phyloP scores from a whole-genome alignment of 2,888 invertebrate genomes.

The Drosophila niveifrons region DNA sequence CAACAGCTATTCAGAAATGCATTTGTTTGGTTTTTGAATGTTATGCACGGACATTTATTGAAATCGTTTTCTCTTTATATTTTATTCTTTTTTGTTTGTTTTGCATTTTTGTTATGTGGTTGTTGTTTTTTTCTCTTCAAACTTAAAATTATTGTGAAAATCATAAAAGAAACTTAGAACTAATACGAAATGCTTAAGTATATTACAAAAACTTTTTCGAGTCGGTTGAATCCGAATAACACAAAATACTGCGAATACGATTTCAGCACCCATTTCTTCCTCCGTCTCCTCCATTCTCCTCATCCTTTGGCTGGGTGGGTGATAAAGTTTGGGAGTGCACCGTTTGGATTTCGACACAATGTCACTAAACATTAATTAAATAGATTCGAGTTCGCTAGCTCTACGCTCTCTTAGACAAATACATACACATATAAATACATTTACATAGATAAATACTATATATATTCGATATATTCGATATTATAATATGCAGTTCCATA shows the following conservation, averaged over 20 bases:
- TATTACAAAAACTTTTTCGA: slow-evolving; percentile 59
- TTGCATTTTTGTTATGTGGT: slow-evolving; percentile 40
- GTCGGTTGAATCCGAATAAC: slow-evolving; percentile 23
- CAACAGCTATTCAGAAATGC: slow-evolving; percentile 49
- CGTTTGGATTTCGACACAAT: slow-evolving; percentile 40
- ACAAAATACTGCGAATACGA: slow-evolving; percentile 14
- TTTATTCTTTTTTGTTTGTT: slow-evolving; percentile 66
- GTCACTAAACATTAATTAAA: slow-evolving; percentile 71
- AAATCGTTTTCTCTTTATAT: slow-evolving; percentile 62
- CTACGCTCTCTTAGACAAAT: slow-evolving; percentile 63
- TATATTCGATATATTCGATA: slow-evolving; percentile 37
- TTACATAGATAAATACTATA: slow-evolving; percentile 49
- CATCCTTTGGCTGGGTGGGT: background rate
- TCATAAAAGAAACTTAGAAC: slow-evolving; percentile 64
- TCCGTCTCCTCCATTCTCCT: background rate
- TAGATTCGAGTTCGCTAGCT: slow-evolving; percentile 67
- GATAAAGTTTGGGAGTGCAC: slow-evolving; percentile 55
- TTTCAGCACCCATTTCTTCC: slow-evolving; percentile 6
- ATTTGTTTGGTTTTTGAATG: slow-evolving; percentile 67
- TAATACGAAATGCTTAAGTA: slow-evolving; percentile 72
- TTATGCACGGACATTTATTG: slow-evolving; percentile 79
- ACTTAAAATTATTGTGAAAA: slow-evolving; percentile 41
- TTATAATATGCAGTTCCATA: slow-evolving; percentile 34
- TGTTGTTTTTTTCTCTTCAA: slow-evolving; percentile 25
- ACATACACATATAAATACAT: slow-evolving; percentile 66